A percentile compares a stretch with the other conserved stretches of the same genome.
phyloP scores from a whole-genome alignment of 2,797 vertebrate species.

The Eutrigla gurnardus region DNA sequence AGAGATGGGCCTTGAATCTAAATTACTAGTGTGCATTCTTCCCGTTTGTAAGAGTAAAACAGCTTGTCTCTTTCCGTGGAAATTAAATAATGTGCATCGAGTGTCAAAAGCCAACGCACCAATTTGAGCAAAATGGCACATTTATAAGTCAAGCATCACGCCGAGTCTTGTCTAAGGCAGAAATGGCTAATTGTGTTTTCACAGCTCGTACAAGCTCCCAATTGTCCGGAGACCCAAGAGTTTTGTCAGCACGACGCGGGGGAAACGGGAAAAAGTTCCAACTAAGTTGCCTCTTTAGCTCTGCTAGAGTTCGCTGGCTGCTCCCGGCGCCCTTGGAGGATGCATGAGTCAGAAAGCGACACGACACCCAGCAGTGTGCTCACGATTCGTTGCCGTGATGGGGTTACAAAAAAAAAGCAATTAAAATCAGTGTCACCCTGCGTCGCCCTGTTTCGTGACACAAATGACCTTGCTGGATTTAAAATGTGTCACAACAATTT shows the following conservation, averaged over 20 bases:
- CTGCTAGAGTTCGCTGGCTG: constrained; percentile 33
- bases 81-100: constrained; percentile 21
- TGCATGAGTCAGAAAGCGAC: constrained; percentile 66
- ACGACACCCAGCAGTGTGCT: constrained; percentile 47
- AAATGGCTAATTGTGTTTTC: constrained; percentile 43
- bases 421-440: constrained; percentile 67
- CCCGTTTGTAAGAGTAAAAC: constrained; percentile 33
- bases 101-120: constrained; percentile 19
- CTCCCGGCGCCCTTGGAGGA: constrained; percentile 48
- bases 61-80: constrained; percentile 14
- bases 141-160: constrained; percentile 12
- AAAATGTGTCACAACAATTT: constrained; percentile 43
- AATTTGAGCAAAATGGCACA: constrained; percentile 29
- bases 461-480: constrained; percentile 65
- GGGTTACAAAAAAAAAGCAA: constrained; percentile 51
- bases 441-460: constrained; percentile 32
- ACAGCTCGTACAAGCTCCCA: constrained; percentile 26
- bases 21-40: constrained; percentile 47
- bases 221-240: constrained; percentile 21
- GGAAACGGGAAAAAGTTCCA: constrained; percentile 24
- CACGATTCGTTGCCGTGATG: constrained; percentile 45
- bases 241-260: constrained; percentile 28
- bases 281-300: constrained; percentile 46
- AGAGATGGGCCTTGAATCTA: constrained; percentile 55
- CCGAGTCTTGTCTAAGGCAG: constrained; percentile 22